A percentile compares a stretch with the other conserved stretches of the same genome.
Evolutionary conservation across 2,888 invertebrate genomes (phyloP).

Genomic region (Eudemis profundana): DNA sequence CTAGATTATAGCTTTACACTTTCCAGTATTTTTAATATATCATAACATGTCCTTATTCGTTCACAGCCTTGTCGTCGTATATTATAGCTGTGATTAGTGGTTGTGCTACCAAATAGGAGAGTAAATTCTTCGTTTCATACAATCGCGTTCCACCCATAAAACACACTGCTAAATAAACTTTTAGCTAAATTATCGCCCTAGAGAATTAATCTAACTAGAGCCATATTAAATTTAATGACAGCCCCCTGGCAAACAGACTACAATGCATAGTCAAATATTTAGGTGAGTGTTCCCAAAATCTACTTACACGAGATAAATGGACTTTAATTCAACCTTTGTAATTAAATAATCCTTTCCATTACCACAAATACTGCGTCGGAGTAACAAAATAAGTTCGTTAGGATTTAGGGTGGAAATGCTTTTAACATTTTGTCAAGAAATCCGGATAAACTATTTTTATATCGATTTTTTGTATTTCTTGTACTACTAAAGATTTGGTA

Average conservation of each 20-base stretch:
- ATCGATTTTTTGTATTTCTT: no score
- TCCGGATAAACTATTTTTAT: background rate
- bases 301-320: slow-evolving; percentile 39
- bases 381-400: slow-evolving; percentile 35
- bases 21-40: no score
- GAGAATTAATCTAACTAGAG: background rate
- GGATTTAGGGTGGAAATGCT: slow-evolving; percentile 26
- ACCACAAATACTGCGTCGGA: slow-evolving; percentile 35
- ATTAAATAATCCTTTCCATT: slow-evolving; percentile 43
- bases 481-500: no score
- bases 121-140: no score
- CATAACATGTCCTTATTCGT: no score
- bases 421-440: slow-evolving; percentile 19
- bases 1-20: no score
- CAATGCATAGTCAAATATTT: slow-evolving; percentile 26
- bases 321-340: slow-evolving; percentile 39
- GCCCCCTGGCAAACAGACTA: slow-evolving; percentile 7
- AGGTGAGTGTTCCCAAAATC: slow-evolving; percentile 31
- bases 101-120: no score
- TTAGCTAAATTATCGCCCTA: background rate
- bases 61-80: no score
- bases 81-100: no score
- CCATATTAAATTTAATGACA: slow-evolving; percentile 1
- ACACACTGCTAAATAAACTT: no score
- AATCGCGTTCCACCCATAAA: no score